These are phyloP conservation scores for Orientallactaga bullata DNA, from an alignment of 2,113 vertebrate species.

Conservation along the genomic window DNA sequence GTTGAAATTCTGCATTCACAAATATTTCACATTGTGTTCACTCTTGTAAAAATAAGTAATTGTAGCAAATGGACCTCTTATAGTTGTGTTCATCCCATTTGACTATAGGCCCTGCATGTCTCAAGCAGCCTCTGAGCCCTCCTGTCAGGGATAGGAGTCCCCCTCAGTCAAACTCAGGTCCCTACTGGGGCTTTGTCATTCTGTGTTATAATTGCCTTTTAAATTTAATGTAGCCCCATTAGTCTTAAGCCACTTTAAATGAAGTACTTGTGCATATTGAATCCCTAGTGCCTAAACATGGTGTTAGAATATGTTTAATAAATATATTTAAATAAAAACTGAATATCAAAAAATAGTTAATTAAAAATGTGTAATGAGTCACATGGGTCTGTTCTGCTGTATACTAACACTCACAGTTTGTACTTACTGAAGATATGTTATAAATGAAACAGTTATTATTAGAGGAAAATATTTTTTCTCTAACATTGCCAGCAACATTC, in stretches of 20 bases:
- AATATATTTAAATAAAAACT: constrained; percentile 54
- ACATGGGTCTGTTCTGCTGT: background rate
- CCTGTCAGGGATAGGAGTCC: background rate
- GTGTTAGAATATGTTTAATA: constrained; percentile 40
- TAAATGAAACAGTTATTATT: background rate
- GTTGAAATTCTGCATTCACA: constrained; percentile 33
- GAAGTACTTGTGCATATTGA: constrained; percentile 16
- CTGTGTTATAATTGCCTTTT: constrained; percentile 50
- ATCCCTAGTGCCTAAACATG: background rate
- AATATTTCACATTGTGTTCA: constrained; percentile 44
- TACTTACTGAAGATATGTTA: background rate
- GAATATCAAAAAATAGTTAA: constrained; percentile 26
- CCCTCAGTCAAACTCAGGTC: background rate
- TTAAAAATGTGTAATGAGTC: constrained; percentile 37
- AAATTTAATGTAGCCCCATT: background rate
- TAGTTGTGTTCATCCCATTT: background rate
- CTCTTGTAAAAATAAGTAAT: constrained; percentile 44
- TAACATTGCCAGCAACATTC: background rate
- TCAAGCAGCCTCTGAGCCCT: background rate
- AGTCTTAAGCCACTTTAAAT: background rate
- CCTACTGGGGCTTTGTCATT: background rate
- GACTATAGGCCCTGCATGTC: background rate
- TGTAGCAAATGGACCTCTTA: background rate
- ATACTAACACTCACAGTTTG: background rate
- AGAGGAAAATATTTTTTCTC: constrained; percentile 5